phyloP scores from a whole-genome alignment of 2,888 invertebrate genomes.

The Hanleya hanleyi region DNA sequence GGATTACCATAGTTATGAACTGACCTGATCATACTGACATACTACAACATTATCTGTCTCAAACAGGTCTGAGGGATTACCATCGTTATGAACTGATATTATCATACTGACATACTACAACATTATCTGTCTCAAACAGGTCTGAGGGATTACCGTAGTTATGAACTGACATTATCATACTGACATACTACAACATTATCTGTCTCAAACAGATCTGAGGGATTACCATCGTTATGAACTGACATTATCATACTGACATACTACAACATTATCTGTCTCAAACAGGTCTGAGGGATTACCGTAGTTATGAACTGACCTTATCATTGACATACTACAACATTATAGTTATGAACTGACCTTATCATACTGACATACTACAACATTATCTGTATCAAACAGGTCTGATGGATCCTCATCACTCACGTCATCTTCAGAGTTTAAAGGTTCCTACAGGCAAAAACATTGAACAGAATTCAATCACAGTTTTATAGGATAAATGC shows the following conservation, averaged over 20 bases:
- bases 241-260: neutral
- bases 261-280: neutral
- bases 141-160: too few relatives aligned
- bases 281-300: too few relatives aligned
- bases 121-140: neutral
- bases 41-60: neutral
- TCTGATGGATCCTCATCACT: conserved; percentile 93
- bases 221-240: too few relatives aligned
- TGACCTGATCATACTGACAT: neutral
- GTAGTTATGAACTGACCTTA: neutral
- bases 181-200: neutral
- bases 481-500: neutral
- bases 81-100: too few relatives aligned
- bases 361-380: conserved; percentile 99
- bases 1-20: too few relatives aligned
- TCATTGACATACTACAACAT: neutral
- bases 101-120: neutral
- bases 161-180: neutral
- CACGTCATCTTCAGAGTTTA: conserved; percentile 97
- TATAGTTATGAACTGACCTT: conserved; percentile 79
- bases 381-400: conserved; percentile 99
- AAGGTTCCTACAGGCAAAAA: conserved; percentile 84
- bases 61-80: too few relatives aligned
- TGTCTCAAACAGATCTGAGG: too few relatives aligned
- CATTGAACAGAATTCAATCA: neutral